Percentiles rank a stretch among this genome's conserved stretches.
phyloP scores from a whole-genome alignment of 2,888 invertebrate genomes.

The Drosophila lutescens region DNA sequence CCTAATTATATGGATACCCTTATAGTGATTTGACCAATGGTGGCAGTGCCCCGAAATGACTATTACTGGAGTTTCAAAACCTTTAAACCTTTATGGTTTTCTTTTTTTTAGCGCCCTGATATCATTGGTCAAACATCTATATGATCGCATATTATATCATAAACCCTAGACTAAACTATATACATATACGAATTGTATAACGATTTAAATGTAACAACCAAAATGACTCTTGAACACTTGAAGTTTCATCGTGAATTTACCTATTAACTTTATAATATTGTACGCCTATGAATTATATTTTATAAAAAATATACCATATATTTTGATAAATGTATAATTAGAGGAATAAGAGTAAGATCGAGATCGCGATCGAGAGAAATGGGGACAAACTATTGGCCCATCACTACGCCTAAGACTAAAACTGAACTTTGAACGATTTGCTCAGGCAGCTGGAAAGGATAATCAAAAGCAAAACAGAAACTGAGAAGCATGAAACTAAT shows the following conservation, averaged over 20 bases:
- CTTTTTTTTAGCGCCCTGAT: neutral
- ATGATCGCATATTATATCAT: slow-evolving; percentile 24
- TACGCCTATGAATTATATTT: slow-evolving; percentile 36
- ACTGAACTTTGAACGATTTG: slow-evolving; percentile 42
- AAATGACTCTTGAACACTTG: slow-evolving; percentile 52
- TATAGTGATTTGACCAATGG: slow-evolving; percentile 4
- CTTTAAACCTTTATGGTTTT: too few relatives aligned
- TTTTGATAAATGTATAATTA: slow-evolving; percentile 36
- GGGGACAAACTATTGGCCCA: slow-evolving; percentile 14
- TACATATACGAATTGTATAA: slow-evolving; percentile 15
- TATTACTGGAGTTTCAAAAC: neutral
- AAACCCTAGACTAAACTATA: slow-evolving; percentile 18
- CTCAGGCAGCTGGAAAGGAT: slow-evolving; percentile 65
- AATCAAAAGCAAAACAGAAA: slow-evolving; percentile 50
- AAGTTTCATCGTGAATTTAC: slow-evolving; percentile 57
- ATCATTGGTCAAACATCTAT: slow-evolving; percentile 13
- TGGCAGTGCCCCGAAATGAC: neutral
- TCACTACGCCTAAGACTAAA: slow-evolving; percentile 33
- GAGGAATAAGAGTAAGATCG: neutral
- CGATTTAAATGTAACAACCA: slow-evolving; percentile 46
- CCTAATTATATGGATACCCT: slow-evolving; percentile 28
- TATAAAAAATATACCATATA: slow-evolving; percentile 33
- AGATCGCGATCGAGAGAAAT: too few relatives aligned
- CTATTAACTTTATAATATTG: slow-evolving; percentile 36
- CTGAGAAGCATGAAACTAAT: slow-evolving; percentile 16